These are phyloP conservation scores for Yponomeuta plumbellus DNA, from an alignment of 2,888 invertebrate species.

Conservation along the genomic window DNA sequence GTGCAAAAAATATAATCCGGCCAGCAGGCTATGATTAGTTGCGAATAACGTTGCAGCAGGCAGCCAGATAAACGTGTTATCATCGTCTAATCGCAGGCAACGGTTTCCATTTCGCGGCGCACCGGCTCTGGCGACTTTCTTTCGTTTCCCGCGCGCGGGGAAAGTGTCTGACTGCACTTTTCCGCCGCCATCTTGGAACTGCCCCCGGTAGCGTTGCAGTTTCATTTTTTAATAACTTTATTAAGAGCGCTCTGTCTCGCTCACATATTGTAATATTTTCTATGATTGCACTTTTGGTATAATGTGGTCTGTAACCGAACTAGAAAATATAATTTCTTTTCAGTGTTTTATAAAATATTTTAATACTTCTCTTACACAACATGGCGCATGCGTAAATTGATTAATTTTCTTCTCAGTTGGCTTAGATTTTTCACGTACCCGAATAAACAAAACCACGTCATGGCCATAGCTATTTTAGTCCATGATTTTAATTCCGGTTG, in stretches of 20 bases:
- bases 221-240: slow-evolving; percentile 11
- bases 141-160: slow-evolving; percentile 72
- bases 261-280: no score
- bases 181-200: slow-evolving; percentile 68
- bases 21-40: slow-evolving; percentile 8
- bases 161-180: slow-evolving; percentile 68
- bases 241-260: not conserved
- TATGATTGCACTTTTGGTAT: no score
- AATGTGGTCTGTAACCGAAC: no score
- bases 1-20: not conserved
- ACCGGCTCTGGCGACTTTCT: slow-evolving; percentile 55
- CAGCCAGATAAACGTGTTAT: slow-evolving; percentile 41
- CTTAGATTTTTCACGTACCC: no score
- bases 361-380: no score
- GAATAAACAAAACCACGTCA: no score
- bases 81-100: slow-evolving; percentile 49
- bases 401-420: no score
- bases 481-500: no score
- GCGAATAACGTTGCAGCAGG: slow-evolving; percentile 6
- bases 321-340: no score
- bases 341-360: no score
- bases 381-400: no score
- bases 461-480: no score
- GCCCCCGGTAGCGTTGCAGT: slow-evolving; percentile 14
- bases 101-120: slow-evolving; percentile 70